Conservation (phyloP, 2,888 invertebrate species). For the Sphaerophoria rueppellii region DNA sequence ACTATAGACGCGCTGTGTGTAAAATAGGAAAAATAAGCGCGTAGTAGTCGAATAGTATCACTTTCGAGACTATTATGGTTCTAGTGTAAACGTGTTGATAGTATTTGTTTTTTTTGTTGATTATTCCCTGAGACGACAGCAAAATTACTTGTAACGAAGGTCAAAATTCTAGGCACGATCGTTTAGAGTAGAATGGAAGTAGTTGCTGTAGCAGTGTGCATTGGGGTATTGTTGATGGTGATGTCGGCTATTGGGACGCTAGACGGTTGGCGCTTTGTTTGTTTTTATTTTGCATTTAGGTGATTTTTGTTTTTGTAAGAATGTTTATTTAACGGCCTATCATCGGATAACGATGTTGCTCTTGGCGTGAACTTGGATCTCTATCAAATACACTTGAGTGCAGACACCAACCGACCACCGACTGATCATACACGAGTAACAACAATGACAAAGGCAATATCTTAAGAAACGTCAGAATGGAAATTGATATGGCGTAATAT, state of each 20-base stretch:
- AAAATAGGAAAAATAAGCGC: background rate
- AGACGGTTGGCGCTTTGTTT: slow-evolving; percentile 49
- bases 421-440: slow-evolving; percentile 19
- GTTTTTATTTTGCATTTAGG: slow-evolving; percentile 43
- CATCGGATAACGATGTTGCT: slow-evolving; percentile 22
- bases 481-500: slow-evolving; percentile 57
- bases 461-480: slow-evolving; percentile 51
- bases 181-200: slow-evolving; percentile 5
- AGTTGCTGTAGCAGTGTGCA: background rate
- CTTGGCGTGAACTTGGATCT: slow-evolving; percentile 66
- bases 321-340: slow-evolving; percentile 44
- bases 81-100: slow-evolving; percentile 63
- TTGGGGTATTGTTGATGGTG: slow-evolving; percentile 26
- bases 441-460: background rate
- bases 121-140: slow-evolving; percentile 71
- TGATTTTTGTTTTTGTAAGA: slow-evolving; percentile 47
- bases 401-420: slow-evolving; percentile 40
- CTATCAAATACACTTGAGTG: slow-evolving; percentile 43
- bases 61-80: slow-evolving; percentile 68
- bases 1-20: slow-evolving; percentile 8
- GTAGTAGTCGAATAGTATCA: slow-evolving; percentile 66
- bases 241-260: slow-evolving; percentile 30
- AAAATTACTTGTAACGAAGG: slow-evolving; percentile 75
- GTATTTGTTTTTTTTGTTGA: slow-evolving; percentile 51
- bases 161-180: slow-evolving; percentile 75